Evolutionary conservation across 2,888 invertebrate species (phyloP), one percentile per base, ranked within the genome.

Genomic region (Lycophotia porphyrea): DNA sequence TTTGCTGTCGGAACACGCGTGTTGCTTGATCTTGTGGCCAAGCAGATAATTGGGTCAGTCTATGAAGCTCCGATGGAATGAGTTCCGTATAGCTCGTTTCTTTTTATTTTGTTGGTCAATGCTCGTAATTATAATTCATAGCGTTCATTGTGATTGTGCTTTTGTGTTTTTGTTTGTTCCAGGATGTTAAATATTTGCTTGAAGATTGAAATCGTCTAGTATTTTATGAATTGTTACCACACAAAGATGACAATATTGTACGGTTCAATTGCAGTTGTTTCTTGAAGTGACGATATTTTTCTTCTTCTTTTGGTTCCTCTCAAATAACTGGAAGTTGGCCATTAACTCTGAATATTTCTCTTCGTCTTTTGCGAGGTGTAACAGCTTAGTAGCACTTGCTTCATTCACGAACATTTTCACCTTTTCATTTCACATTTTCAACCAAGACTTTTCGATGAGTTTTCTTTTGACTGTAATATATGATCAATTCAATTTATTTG

Each of bases 1-100:
- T 8, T 34, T 24, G 5, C 2, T 7, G 8, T 39, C n/a, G 8
- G 8, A 39, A 18, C 2, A 39, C 15, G 63, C 39, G 15, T 63
- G n/a, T n/a, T 24, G 15, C 15, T 24, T 36, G n/a, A 61, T 1
- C 4, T 63, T 5, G 39, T 63, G 63, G 63, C 15, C 39, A 63
- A 1, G 63, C 63, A 63, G 63, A n/a, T 18, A 63, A 58, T 18
- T 80, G 60, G 27, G 61, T 64, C 55, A 71, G 21, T 74, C 42
- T 39, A 31, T 44, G n/a, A 0, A 63, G 64, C 55, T 64, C n/a
- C 36, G 11, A 24, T 18, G 13, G 70, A 74, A 78, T 69, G 80
- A 71, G 87, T 81, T 86, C 87, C 84, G 88, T 88, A 78, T 64
- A 82, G 42, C 42, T 39, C 27, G 31, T 71, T 72, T n/a, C 0